Evolutionary conservation across 2,888 invertebrate genomes (phyloP).

Genomic region (Hoplodrina ambigua): DNA sequence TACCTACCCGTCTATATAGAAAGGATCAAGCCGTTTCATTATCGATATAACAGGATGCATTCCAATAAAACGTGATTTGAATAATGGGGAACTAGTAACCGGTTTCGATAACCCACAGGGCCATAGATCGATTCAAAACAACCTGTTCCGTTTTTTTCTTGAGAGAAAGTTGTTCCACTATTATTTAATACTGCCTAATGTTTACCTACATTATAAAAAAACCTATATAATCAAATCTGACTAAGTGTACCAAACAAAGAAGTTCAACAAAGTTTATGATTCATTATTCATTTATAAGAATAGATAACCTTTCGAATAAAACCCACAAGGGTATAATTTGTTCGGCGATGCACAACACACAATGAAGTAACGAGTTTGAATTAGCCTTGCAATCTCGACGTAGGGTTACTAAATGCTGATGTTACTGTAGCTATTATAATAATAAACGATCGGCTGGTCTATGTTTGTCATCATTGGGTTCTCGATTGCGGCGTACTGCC

Average conservation of each 20-base stretch:
- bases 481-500: constrained; percentile 28
- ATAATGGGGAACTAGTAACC: constrained; percentile 58
- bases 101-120: constrained; percentile 50
- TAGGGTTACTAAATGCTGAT: constrained; percentile 43
- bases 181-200: not conserved
- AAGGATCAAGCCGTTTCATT: constrained; percentile 68
- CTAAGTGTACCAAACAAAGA: constrained; percentile 28
- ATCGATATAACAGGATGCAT: constrained; percentile 71
- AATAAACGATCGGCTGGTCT: constrained; percentile 1
- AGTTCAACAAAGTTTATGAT: constrained; percentile 32
- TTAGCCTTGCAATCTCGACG: constrained; percentile 53
- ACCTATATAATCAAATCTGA: constrained; percentile 8
- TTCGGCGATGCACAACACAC: constrained; percentile 57
- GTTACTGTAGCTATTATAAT: constrained; percentile 29
- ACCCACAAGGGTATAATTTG: constrained; percentile 58
- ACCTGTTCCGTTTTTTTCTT: constrained; percentile 18
- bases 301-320: constrained; percentile 45
- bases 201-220: not conserved
- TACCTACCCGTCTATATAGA: constrained; percentile 63
- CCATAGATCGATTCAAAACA: constrained; percentile 29
- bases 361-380: constrained; percentile 49
- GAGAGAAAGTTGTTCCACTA: constrained; percentile 9
- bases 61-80: constrained; percentile 71
- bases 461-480: constrained; percentile 2
- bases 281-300: constrained; percentile 29